A percentile compares a stretch with the other conserved stretches of the same genome.
Conservation (phyloP, 2,888 invertebrate species). For the Calameuta idolon region DNA sequence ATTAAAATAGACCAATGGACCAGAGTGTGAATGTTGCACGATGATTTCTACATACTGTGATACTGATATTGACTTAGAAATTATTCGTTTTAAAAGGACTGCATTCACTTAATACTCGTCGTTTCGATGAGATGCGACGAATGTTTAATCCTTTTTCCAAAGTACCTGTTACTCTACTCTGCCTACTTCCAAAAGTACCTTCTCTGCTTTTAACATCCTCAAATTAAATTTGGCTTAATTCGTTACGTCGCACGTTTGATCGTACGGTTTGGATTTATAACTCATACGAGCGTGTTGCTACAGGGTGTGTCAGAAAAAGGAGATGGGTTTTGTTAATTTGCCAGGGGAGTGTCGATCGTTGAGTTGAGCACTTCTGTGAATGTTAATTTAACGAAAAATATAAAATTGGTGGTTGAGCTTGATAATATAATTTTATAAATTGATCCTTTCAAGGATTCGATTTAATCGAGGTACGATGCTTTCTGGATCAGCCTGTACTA, state of each 20-base stretch:
- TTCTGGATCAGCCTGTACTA: background rate
- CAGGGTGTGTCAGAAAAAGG: background rate
- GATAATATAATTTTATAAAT: background rate
- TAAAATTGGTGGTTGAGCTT: background rate
- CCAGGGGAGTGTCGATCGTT: background rate
- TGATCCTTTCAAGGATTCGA: background rate
- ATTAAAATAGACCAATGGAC: slow-evolving; percentile 16
- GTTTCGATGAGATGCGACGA: background rate
- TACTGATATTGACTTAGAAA: background rate
- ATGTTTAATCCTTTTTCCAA: background rate
- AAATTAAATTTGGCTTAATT: background rate
- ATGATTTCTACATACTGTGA: background rate
- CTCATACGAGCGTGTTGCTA: background rate
- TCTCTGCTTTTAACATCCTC: background rate
- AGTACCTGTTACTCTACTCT: background rate
- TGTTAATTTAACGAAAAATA: background rate
- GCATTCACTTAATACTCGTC: slow-evolving; percentile 23
- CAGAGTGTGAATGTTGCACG: slow-evolving; percentile 4
- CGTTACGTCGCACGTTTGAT: background rate
- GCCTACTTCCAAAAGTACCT: background rate
- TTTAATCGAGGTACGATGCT: background rate
- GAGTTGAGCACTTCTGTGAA: background rate
- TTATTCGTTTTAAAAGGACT: slow-evolving; percentile 17
- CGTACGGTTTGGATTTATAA: background rate
- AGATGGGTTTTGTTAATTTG: background rate